phyloP scores from a whole-genome alignment of 2,888 invertebrate genomes.

The Drosophila phalerata region DNA sequence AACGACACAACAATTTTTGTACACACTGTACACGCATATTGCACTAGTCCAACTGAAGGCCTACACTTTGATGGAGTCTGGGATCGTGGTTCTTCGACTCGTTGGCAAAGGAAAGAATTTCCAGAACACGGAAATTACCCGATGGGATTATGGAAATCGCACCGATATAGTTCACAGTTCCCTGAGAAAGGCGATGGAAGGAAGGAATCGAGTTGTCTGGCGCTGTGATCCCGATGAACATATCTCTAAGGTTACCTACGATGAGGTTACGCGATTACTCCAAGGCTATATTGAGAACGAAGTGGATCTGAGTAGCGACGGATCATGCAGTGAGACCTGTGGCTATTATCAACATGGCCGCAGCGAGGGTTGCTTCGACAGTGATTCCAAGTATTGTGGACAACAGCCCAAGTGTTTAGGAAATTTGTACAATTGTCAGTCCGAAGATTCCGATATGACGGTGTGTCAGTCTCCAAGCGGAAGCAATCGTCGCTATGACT shows the following conservation, averaged over 20 bases:
- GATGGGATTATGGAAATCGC: slow-evolving; percentile 89
- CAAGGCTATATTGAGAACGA: slow-evolving; percentile 96
- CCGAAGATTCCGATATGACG: slow-evolving; percentile 94
- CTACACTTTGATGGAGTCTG: slow-evolving; percentile 95
- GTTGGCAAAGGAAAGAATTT: slow-evolving; percentile 92
- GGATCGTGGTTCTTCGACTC: slow-evolving; percentile 92
- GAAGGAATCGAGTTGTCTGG: slow-evolving; percentile 90
- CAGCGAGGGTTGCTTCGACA: slow-evolving; percentile 90
- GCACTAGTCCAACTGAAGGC: slow-evolving; percentile 94
- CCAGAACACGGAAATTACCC: slow-evolving; percentile 89
- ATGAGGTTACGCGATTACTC: slow-evolving; percentile 92
- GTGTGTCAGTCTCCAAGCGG: slow-evolving; percentile 89
- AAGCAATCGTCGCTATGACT: slow-evolving; percentile 90
- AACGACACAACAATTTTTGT: slow-evolving; percentile 93
- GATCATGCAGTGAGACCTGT: slow-evolving; percentile 92
- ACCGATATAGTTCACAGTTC: slow-evolving; percentile 89
- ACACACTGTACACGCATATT: slow-evolving; percentile 92
- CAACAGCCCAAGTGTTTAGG: slow-evolving; percentile 90
- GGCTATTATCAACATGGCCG: slow-evolving; percentile 90
- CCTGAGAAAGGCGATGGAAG: slow-evolving; percentile 89
- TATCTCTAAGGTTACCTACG: slow-evolving; percentile 89
- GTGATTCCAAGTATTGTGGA: slow-evolving; percentile 88
- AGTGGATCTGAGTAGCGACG: slow-evolving; percentile 91
- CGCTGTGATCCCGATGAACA: slow-evolving; percentile 90
- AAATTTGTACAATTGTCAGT: slow-evolving; percentile 91